Base-by-base conservation (phyloP, 2,888 invertebrate species). In the Bembecia ichneumoniformis region DNA sequence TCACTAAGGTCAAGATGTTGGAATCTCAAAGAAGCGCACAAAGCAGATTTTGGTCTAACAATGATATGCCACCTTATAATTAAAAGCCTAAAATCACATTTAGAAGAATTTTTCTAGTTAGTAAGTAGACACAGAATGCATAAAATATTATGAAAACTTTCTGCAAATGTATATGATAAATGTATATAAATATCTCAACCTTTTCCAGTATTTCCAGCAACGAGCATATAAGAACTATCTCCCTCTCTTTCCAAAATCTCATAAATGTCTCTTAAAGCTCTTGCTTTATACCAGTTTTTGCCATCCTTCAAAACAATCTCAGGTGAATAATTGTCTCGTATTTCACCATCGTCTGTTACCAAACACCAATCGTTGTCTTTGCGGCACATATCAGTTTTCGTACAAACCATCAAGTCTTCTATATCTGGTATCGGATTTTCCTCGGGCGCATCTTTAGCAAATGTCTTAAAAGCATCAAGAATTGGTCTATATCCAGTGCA, bases 401-500 rank as follows among this genome's bases (percentile, higher is more conserved):
- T 54, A 48, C 63, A 70, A 53, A 58, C 60, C 35, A 55, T 54
- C 3, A 72, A 49, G 49, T 66, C 68, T 55, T 81, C 68, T 34
- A 74, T 73, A 50, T 77, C 90, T 10, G 60, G 49, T 54, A 90
- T 71, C 51, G 78, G 74, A 0, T 84, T 70, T 1, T 66, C 59
- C 10, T 64, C 57, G 0, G 88, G 82, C 4, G 89, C 88, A 62
- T 92, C 92, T 17, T 66, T 78, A 0, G 92, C 91, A 54, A 93
- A 91, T n/a, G 90, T 90, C 64, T 94, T 94, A 72, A 94, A 93
- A 0, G 94, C 90, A 60, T 94, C 93, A 45, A 94, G 68, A 50
- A 95, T 94, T 1, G 94, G 90, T 7, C 94, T 84, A 60, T 93
- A 94, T 0, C 94, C 94, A 0, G 94, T 94, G 64, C 94, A 94